Conservation (phyloP, 2,113 vertebrate species). For the Vidua macroura region DNA sequence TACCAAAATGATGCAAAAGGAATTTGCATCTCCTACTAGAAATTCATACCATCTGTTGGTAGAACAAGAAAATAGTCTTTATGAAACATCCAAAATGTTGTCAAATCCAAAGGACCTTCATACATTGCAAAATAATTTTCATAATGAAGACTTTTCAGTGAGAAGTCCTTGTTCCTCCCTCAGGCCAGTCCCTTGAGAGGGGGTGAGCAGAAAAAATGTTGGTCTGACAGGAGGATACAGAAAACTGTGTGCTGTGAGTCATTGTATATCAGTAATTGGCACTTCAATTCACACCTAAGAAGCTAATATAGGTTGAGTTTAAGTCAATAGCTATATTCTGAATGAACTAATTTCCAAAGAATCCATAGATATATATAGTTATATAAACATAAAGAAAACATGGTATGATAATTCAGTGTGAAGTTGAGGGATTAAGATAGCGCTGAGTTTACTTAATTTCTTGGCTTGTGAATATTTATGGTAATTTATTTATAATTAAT, state of each 20-base stretch:
- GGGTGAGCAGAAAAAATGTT: not conserved
- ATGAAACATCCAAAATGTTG: not conserved
- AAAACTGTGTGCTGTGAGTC: not conserved
- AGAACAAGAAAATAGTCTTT: not conserved
- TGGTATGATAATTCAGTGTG: not conserved
- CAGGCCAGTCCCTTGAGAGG: not conserved
- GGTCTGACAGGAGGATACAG: not conserved
- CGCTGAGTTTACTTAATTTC: not conserved
- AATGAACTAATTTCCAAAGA: not conserved
- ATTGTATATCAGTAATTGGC: not conserved
- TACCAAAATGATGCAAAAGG: not conserved
- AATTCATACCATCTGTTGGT: constrained; percentile 21
- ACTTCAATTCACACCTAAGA: not conserved
- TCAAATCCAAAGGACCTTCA: not conserved
- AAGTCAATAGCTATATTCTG: not conserved
- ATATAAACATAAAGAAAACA: not conserved
- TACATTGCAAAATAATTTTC: not conserved
- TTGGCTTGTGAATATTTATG: not conserved
- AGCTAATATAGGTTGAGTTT: not conserved
- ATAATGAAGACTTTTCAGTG: not conserved
- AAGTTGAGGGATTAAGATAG: not conserved
- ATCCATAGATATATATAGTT: not conserved
- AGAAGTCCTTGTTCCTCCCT: not conserved
- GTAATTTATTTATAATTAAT: not conserved
- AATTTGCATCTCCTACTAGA: not conserved